Base-by-base conservation (phyloP, 30 jellyfish, hydroid and myxozoan genomes). In the Hydractinia symbiolongicarpus region DNA sequence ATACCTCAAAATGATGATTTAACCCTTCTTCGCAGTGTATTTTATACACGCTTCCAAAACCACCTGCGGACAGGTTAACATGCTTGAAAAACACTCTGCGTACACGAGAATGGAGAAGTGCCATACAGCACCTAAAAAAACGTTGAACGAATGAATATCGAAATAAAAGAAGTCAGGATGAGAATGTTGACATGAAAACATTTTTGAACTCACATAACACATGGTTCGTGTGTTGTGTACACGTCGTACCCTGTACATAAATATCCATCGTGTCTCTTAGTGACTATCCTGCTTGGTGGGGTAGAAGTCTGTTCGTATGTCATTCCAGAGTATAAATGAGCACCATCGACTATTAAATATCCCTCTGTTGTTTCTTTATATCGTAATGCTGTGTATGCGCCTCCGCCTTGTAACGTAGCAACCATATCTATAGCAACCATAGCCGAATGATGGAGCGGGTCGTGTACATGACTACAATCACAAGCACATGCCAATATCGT, bases 1-100 rank as follows among this genome's bases (percentile, higher is more conserved):
- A 91, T 66, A 87, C 98, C 54, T 91, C 96, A 86, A 71, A 91
- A 66, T 86, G 98, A 66, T 91, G 98, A 61, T 91, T 91, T 49
- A 91, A 94, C 5, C 83, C 88, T 16, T 78, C 93, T 61, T 86
- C 93, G 53, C 90, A 77, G 55, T 91, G 98, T 15, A 91, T 64
- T 67, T 79, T 82, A 67, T 15, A 86, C 50, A 44, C 66, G 55
- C 96, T 74, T 13, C 89, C 89, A 16, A 91, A 71, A 44, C 98
- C 96, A 64, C 98, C 98, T 56, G 54, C 62, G 67, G 8, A 55
- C 20, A 69, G 81, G 66, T 91, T 82, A 19, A 56, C 88, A 0
- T 57, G 6, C 5, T 81, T 84, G 83, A 72, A 91, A 77, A 91
- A 91, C 6, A 91, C 98, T 66, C 95, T 78, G 49, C 89, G 62